Evolutionary conservation across 37 sponge, comb jelly and placozoan genomes (phyloP).

Genomic region (Chondrosia reniformis): DNA sequence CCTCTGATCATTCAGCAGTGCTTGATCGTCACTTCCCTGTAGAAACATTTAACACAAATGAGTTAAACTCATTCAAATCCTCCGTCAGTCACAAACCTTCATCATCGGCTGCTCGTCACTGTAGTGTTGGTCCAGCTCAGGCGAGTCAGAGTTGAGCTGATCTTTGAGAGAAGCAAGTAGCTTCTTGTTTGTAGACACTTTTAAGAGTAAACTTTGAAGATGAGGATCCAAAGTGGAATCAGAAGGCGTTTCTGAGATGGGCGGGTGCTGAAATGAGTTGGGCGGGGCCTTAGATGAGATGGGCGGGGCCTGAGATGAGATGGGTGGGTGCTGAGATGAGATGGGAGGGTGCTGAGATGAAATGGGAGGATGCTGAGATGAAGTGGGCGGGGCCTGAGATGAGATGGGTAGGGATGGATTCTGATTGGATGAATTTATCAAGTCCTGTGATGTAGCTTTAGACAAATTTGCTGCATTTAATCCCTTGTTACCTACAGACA

Average conservation of each 20-base stretch:
- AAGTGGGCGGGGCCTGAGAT: background rate
- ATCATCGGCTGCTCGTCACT: too few species aligned
- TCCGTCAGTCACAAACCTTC: too few species aligned
- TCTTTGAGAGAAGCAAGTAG: slow-evolving; percentile 10
- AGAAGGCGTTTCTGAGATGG: background rate
- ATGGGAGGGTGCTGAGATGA: background rate
- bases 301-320: background rate
- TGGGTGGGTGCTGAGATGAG: background rate
- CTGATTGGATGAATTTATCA: too few species aligned
- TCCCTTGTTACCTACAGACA: too few species aligned
- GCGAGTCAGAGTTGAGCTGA: too few species aligned
- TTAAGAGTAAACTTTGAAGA: background rate
- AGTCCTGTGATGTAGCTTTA: too few species aligned
- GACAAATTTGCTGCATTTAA: too few species aligned
- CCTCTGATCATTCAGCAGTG: too few species aligned
- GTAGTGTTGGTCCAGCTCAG: too few species aligned
- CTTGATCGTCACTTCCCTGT: too few species aligned
- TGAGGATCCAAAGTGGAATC: background rate
- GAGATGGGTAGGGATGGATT: background rate
- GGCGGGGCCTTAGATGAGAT: background rate
- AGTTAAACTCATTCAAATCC: too few species aligned
- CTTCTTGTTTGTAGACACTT: slow-evolving; percentile 5
- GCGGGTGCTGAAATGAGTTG: background rate
- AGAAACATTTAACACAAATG: too few species aligned
- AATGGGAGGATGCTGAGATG: background rate